These are phyloP conservation scores for Rallus limicola DNA, from an alignment of 2,113 vertebrate species.

Conservation along the genomic window DNA sequence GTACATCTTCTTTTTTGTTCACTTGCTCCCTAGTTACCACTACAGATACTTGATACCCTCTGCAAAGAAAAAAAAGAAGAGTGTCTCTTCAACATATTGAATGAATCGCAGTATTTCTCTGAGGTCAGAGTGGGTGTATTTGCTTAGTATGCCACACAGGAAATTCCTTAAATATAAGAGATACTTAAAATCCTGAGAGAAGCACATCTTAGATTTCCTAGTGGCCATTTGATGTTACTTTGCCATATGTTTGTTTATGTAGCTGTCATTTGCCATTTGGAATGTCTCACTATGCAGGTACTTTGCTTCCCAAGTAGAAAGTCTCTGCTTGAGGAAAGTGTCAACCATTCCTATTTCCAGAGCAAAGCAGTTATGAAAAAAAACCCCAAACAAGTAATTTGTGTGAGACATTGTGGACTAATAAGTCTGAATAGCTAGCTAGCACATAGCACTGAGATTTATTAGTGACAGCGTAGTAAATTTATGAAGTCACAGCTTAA, in stretches of 20 bases:
- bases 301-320: not conserved
- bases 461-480: not conserved
- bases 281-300: not conserved
- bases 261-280: conserved; percentile 31
- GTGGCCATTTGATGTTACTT: conserved; percentile 28
- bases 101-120: not conserved
- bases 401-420: not conserved
- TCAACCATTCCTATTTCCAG: not conserved
- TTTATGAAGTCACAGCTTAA: conserved; percentile 13
- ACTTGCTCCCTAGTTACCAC: not conserved
- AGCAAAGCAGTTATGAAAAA: not conserved
- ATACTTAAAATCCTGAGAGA: not conserved
- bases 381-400: not conserved
- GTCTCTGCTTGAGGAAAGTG: not conserved
- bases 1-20: not conserved
- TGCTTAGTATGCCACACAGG: not conserved
- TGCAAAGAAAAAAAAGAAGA: not conserved
- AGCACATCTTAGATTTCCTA: not conserved
- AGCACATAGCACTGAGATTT: not conserved
- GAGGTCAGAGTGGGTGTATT: conserved; percentile 6
- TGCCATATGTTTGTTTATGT: conserved; percentile 13
- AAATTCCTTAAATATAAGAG: conserved; percentile 24
- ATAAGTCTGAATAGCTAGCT: not conserved
- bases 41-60: not conserved
- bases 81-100: not conserved